Conservation (phyloP, 2,113 vertebrate species). For the Pelobates fuscus region DNA sequence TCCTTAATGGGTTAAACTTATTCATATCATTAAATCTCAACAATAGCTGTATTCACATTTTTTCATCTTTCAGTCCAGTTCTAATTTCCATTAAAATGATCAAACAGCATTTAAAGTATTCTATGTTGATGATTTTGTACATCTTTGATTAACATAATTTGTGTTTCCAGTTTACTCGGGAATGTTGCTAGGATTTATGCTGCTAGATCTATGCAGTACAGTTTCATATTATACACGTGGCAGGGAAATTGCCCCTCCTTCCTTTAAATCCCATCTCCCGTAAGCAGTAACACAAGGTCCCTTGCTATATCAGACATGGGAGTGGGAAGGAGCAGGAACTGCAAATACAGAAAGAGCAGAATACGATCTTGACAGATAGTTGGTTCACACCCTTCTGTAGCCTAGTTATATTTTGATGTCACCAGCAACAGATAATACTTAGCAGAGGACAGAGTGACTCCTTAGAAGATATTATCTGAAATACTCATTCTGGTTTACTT, state of each 20-base stretch:
- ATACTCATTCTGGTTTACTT: background rate
- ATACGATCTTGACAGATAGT: background rate
- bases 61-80: too few relatives aligned
- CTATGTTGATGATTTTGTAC: too few relatives aligned
- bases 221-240: background rate
- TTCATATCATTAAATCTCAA: too few relatives aligned
- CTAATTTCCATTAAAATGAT: too few relatives aligned
- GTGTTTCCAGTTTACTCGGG: too few relatives aligned
- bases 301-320: background rate
- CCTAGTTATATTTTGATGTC: background rate
- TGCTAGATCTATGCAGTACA: too few relatives aligned
- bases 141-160: too few relatives aligned
- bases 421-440: background rate
- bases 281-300: background rate
- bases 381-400: background rate
- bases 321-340: background rate
- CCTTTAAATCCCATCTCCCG: background rate
- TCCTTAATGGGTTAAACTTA: too few relatives aligned
- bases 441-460: background rate
- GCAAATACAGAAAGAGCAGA: background rate
- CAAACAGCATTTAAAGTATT: too few relatives aligned
- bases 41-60: too few relatives aligned
- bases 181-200: too few relatives aligned
- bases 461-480: background rate
- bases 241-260: background rate